Evolutionary conservation across 2,113 vertebrate species (phyloP).

Genomic region (Rhipidura dahli): DNA sequence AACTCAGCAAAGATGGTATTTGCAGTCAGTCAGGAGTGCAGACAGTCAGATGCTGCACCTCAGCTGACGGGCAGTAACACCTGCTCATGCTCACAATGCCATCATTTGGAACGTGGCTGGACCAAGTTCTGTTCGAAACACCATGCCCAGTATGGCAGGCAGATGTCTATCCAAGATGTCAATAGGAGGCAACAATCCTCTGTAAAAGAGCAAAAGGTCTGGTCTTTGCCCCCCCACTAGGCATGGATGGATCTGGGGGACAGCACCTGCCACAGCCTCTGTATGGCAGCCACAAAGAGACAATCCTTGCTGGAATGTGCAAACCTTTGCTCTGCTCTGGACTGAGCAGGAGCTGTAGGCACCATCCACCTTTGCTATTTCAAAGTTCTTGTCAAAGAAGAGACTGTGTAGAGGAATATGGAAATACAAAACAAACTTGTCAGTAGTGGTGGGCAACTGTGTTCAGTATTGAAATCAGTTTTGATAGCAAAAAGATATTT

Average conservation of each 20-base stretch:
- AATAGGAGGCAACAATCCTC: not conserved
- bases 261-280: not conserved
- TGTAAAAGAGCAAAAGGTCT: not conserved
- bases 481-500: not conserved
- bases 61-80: too few species aligned
- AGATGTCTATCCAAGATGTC: not conserved
- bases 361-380: not conserved
- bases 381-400: not conserved
- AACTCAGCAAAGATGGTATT: not conserved
- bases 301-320: not conserved
- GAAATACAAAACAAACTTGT: not conserved
- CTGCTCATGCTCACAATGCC: rapidly evolving
- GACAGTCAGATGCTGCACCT: not conserved
- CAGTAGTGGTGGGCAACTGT: not conserved
- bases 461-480: not conserved
- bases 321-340: not conserved
- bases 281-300: not conserved
- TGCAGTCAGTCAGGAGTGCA: not conserved
- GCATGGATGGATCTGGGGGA: not conserved
- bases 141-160: not conserved
- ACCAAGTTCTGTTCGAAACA: not conserved
- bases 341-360: not conserved
- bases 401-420: not conserved
- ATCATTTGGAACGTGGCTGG: not conserved
- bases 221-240: not conserved